A percentile compares a stretch with the other conserved stretches of the same genome.
Evolutionary conservation across 2,113 vertebrate species (phyloP).

Genomic region (Meriones unguiculatus): DNA sequence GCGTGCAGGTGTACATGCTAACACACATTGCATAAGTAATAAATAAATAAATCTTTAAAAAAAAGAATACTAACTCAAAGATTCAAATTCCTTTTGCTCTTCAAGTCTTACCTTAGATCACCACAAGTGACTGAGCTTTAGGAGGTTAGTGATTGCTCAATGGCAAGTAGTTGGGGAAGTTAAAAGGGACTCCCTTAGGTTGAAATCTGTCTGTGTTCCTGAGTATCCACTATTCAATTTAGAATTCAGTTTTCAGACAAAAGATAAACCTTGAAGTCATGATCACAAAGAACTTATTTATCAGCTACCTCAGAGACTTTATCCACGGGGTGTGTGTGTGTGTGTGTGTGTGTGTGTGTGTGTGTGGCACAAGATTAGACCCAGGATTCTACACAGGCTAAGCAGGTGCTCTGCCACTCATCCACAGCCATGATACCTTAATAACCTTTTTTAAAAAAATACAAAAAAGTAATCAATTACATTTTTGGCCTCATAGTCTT

Average conservation of each 20-base stretch:
- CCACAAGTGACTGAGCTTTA: slow-evolving; percentile 45
- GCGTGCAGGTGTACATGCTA: too few relatives aligned
- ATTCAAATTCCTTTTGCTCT: slow-evolving; percentile 40
- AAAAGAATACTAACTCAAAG: not conserved
- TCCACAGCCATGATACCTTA: not conserved
- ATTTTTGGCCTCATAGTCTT: slow-evolving; percentile 13
- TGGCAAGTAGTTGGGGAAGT: slow-evolving; percentile 28
- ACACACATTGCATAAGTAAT: too few relatives aligned
- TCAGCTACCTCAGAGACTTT: slow-evolving; percentile 9
- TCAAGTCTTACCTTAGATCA: not conserved
- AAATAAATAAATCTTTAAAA: too few relatives aligned
- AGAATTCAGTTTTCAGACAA: slow-evolving; percentile 49
- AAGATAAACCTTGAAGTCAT: slow-evolving; percentile 16
- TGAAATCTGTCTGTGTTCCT: not conserved
- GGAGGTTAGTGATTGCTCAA: slow-evolving; percentile 6
- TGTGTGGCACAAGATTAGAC: not conserved
- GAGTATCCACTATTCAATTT: not conserved
- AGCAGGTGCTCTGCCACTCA: not conserved
- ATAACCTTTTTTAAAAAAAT: not conserved
- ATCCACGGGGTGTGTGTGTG: not conserved
- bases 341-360: not conserved
- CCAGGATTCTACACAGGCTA: not conserved
- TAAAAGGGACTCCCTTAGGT: slow-evolving; percentile 9
- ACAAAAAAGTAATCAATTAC: not conserved
- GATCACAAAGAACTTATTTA: slow-evolving; percentile 53